Evolutionary conservation across 2,113 vertebrate genomes (phyloP).

Genomic region (Gracilinanus agilis): DNA sequence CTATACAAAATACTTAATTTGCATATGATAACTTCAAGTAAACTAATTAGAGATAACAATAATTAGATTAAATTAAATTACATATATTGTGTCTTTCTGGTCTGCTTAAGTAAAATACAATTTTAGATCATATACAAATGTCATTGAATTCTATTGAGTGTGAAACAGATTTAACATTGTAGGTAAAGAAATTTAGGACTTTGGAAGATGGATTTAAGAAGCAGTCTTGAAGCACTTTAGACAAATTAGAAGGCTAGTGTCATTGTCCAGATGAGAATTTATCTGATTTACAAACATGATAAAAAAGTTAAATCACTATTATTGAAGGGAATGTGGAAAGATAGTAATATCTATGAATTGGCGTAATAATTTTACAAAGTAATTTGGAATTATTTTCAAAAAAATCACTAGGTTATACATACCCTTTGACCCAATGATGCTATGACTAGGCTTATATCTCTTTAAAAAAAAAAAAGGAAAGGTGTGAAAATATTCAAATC

Average conservation of each 20-base stretch:
- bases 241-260: background rate
- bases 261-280: background rate
- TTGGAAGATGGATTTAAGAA: background rate
- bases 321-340: background rate
- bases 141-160: background rate
- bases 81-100: background rate
- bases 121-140: background rate
- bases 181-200: background rate
- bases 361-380: background rate
- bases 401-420: background rate
- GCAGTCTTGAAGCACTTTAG: background rate
- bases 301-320: background rate
- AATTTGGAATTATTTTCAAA: background rate
- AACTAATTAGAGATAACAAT: conserved; percentile 11
- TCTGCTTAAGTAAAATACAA: background rate
- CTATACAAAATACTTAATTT: conserved; percentile 4
- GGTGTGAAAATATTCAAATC: background rate
- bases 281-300: background rate
- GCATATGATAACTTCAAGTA: background rate
- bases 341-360: background rate
- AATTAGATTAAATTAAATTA: background rate
- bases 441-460: background rate
- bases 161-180: background rate
- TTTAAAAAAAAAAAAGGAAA: background rate
- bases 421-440: background rate